phyloP scores from a whole-genome alignment of 1,140 invertebrate species.

The Drosophila pallidifrons region DNA sequence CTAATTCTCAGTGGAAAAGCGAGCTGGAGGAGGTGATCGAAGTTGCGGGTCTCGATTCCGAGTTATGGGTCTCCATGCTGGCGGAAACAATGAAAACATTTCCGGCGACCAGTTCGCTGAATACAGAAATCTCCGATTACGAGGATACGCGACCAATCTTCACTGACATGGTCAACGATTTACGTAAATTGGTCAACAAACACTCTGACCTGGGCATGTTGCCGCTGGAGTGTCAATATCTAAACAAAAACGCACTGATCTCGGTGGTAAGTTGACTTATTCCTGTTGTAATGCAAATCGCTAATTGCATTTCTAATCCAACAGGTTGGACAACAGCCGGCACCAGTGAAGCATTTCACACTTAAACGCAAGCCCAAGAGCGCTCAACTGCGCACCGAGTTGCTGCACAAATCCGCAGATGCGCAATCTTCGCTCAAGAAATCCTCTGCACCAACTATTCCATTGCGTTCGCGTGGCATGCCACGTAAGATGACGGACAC shows the following conservation, averaged over 20 bases:
- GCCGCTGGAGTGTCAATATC: constrained; percentile 97
- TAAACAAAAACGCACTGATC: constrained; percentile 96
- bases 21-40: constrained; percentile 97
- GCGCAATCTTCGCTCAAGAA: constrained; percentile 95
- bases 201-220: constrained; percentile 94
- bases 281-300: not conserved
- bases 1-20: constrained; percentile 91
- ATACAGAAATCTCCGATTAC: constrained; percentile 92
- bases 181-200: constrained; percentile 94
- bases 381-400: constrained; percentile 93
- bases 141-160: constrained; percentile 96
- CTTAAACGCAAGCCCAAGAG: constrained; percentile 98
- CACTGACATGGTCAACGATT: constrained; percentile 94
- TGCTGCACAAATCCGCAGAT: constrained; percentile 96
- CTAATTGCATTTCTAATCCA: not conserved
- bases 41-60: constrained; percentile 95
- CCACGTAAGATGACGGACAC: constrained; percentile 98
- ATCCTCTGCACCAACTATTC: constrained; percentile 94
- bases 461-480: constrained; percentile 95
- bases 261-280: constrained; percentile 90
- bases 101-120: constrained; percentile 94
- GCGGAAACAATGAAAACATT: constrained; percentile 97
- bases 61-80: constrained; percentile 98
- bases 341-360: constrained; percentile 95
- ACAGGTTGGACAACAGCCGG: constrained; percentile 88